phyloP scores from a whole-genome alignment of 2,113 vertebrate genomes.

The Struthio camelus region DNA sequence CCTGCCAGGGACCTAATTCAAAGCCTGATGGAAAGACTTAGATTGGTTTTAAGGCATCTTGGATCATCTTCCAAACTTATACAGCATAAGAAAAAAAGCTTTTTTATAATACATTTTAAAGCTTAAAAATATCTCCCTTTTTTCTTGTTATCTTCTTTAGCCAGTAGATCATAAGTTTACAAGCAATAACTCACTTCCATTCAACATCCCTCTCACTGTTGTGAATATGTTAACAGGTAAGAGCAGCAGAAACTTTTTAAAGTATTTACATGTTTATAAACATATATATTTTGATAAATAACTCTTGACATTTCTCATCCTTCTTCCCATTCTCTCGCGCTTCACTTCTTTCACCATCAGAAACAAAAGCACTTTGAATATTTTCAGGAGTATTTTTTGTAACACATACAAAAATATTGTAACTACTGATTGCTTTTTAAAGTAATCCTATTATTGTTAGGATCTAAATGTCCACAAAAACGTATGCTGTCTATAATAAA shows the following conservation, averaged over 20 bases:
- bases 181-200: neutral
- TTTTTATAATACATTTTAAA: slow-evolving; percentile 1
- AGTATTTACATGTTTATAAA: neutral
- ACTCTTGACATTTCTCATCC: neutral
- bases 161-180: neutral
- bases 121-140: neutral
- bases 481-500: neutral
- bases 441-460: neutral
- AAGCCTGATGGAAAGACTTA: neutral
- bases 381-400: neutral
- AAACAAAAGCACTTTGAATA: neutral
- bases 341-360: neutral
- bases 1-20: neutral
- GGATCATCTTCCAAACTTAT: neutral
- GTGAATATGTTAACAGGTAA: neutral
- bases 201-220: neutral
- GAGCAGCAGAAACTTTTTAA: neutral
- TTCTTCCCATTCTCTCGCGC: neutral
- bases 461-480: neutral
- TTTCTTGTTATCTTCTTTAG: neutral
- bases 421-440: neutral
- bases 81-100: neutral
- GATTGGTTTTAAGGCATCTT: neutral
- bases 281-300: neutral
- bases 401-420: neutral